These are phyloP conservation scores for Dascyllus trimaculatus DNA, from an alignment of 2,113 vertebrate species.

Conservation along the genomic window DNA sequence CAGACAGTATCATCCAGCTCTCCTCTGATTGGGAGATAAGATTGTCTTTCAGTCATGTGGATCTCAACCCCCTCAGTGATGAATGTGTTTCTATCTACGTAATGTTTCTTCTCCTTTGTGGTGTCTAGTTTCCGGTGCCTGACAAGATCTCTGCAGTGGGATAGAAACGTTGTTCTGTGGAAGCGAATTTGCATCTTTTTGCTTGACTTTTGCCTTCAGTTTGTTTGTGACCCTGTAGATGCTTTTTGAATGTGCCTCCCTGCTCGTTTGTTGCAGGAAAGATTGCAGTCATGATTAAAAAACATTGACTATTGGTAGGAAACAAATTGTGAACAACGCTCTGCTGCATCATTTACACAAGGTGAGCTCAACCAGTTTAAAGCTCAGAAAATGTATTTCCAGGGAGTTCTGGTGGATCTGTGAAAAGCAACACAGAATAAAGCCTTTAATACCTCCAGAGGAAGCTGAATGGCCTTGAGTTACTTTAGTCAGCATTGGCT, in stretches of 20 bases:
- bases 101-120: background rate
- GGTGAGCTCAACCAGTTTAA: background rate
- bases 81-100: background rate
- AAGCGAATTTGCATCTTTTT: background rate
- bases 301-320: constrained; percentile 5
- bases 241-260: background rate
- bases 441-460: background rate
- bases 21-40: background rate
- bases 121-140: background rate
- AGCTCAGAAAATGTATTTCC: too few species aligned
- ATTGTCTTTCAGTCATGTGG: background rate
- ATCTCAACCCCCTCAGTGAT: constrained; percentile 7
- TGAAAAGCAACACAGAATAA: constrained; percentile 4
- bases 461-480: background rate
- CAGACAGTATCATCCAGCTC: too few species aligned
- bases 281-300: constrained; percentile 5
- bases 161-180: background rate
- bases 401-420: background rate
- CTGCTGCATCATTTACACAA: constrained; percentile 5
- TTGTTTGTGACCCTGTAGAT: background rate
- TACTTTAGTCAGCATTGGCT: background rate
- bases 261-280: background rate
- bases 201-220: constrained; percentile 9
- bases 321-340: constrained; percentile 1
- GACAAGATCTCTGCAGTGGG: background rate